Evolutionary conservation across 2,888 invertebrate species (phyloP), one percentile per base, ranked within the genome.

Genomic region (Papilio gigon): DNA sequence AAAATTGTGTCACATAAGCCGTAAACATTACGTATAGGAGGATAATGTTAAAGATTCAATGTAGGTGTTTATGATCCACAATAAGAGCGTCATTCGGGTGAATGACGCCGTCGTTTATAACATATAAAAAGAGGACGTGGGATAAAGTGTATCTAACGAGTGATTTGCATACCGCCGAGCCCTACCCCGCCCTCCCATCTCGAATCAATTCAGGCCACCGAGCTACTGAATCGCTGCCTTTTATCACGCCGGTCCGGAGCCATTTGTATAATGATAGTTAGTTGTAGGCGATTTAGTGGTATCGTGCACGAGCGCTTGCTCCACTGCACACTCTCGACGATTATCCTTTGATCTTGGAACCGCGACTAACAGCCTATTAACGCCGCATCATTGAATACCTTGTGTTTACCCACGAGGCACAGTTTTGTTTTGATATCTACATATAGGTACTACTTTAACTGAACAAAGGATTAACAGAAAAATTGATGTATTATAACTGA

Each of bases 201-300:
- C 68, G 65, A 60, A 65, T 65, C 65, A 65, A 65, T 65, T 68
- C 60, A 65, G 65, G 65, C 65, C 65, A 65, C 59, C 59, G 33
- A 40, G 68, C 68, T 68, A 59, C 68, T 68, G 68, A 68, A 68
- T 68, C 60, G 68, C 60, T 27, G 68, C 68, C 68, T 65, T 64
- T 68, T 68, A 68, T 68, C 64, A 44, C 65, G 50, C 56, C 65
- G 58, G 60, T 68, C 64, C 60, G 11, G 64, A 60, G 50, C 68
- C 68, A 68, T 65, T 68, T 68, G 68, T 68, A 42, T 68, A 68
- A 68, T 68, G 68, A 68, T 65, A 42, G 60, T 65, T 68, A 65
- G 68, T 65, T 65, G 65, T 65, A 60, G 68, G 59, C 64, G 64
- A 68, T 65, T 68, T 68, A 65, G 59, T 53, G 47, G 40, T 68